Percentiles rank a stretch among this genome's conserved stretches.
phyloP scores from a whole-genome alignment of 2,113 vertebrate genomes.

The Peromyscus californicus region DNA sequence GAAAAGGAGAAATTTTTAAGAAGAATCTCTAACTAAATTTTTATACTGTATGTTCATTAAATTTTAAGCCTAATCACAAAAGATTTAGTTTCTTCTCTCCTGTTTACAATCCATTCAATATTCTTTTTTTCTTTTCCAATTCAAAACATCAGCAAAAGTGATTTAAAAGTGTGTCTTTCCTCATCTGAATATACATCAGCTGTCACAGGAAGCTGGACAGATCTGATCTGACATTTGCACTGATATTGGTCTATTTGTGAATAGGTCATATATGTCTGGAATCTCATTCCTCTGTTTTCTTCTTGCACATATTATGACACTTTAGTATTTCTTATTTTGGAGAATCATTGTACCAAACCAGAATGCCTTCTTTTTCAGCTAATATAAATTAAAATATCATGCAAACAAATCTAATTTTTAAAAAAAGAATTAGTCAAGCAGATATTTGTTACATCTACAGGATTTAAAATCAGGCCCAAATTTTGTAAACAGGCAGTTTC shows the following conservation, averaged over 20 bases:
- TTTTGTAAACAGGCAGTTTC: not conserved
- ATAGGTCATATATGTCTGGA: fast-evolving
- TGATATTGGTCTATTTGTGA: not conserved
- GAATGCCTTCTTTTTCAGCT: not conserved
- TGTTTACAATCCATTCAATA: not conserved
- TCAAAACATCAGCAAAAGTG: not conserved
- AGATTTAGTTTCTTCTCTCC: not conserved
- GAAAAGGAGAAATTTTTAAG: slow-evolving; percentile 24
- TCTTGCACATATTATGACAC: not conserved
- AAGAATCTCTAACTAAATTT: not conserved
- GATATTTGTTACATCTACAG: not conserved
- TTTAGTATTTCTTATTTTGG: slow-evolving; percentile 35
- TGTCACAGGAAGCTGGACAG: not conserved
- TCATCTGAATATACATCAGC: not conserved
- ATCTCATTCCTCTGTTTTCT: not conserved
- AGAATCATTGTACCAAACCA: not conserved
- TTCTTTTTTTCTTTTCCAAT: slow-evolving; percentile 12
- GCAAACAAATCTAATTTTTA: not conserved
- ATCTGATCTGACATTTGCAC: not conserved
- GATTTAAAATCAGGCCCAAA: slow-evolving; percentile 10
- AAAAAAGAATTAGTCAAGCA: not conserved
- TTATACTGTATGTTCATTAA: not conserved
- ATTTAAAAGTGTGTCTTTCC: not conserved
- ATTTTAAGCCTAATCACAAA: not conserved
- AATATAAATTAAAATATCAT: slow-evolving; percentile 51